phyloP scores from a whole-genome alignment of 64 coral and sea anemone genomes.

The Cladopsammia gracilis region DNA sequence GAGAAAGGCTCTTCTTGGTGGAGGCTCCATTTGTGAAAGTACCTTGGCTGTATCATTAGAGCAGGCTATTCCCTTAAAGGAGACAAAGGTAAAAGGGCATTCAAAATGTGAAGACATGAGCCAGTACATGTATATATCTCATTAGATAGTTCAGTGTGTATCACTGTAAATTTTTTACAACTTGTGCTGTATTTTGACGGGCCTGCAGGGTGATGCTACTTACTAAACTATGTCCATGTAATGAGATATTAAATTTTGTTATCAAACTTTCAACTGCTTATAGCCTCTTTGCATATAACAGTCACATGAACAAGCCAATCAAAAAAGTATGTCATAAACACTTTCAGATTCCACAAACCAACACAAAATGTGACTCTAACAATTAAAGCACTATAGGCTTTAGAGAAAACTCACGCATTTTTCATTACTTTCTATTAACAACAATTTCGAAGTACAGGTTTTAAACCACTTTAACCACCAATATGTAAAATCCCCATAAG shows the following conservation, averaged over 20 bases:
- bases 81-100: background rate
- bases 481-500: background rate
- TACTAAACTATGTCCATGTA: no score
- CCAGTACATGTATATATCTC: background rate
- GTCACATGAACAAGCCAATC: no score
- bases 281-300: no score
- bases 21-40: conserved; percentile 16
- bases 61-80: conserved; percentile 22
- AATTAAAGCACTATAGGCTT: no score
- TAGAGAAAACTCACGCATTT: no score
- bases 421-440: no score
- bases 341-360: no score
- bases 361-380: no score
- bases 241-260: no score
- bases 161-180: conserved; percentile 5
- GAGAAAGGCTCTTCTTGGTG: background rate
- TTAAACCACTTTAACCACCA: background rate
- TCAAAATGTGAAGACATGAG: background rate
- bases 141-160: background rate
- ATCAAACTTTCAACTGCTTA: no score
- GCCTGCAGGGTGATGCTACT: no score
- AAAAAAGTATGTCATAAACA: no score
- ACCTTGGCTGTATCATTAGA: conserved; percentile 18
- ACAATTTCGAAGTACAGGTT: background rate
- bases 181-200: background rate